A percentile compares a stretch with the other conserved stretches of the same genome.
phyloP scores from a whole-genome alignment of 1,140 invertebrate genomes.

The honey bee (Apis mellifera) region DNA sequence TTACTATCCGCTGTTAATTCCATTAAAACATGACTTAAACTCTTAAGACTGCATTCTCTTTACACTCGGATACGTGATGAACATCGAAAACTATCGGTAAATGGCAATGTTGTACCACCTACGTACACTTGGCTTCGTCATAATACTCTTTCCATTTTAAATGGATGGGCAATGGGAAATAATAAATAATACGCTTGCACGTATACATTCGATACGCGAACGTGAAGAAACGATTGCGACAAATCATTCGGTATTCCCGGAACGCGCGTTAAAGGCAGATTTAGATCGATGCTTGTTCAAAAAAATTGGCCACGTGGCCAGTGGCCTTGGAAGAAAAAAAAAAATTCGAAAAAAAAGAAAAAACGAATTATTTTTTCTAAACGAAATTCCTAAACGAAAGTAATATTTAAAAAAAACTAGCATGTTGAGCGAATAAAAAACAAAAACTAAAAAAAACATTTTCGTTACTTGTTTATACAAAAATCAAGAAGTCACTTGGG shows the following conservation, averaged over 20 bases:
- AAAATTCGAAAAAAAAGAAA: too few relatives aligned
- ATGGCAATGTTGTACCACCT: too few relatives aligned
- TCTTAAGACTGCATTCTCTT: background rate
- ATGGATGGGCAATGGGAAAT: background rate
- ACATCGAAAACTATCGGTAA: background rate
- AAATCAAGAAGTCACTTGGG: background rate
- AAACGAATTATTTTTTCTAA: background rate
- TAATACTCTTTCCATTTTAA: background rate
- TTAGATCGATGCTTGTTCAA: background rate
- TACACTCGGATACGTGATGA: background rate
- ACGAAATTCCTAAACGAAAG: too few relatives aligned
- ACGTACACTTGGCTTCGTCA: background rate
- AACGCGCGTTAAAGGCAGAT: slow-evolving; percentile 9
- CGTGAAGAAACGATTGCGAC: slow-evolving; percentile 22
- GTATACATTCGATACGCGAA: slow-evolving; percentile 3
- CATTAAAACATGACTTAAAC: too few relatives aligned
- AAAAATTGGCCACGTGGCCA: slow-evolving; percentile 26
- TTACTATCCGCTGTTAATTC: too few relatives aligned
- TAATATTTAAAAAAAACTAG: background rate
- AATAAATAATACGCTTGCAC: slow-evolving; percentile 11
- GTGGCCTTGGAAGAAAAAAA: background rate
- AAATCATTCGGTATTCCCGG: slow-evolving; percentile 39
- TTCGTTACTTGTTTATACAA: background rate
- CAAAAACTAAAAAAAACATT: background rate
- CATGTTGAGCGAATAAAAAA: background rate